Base-by-base conservation (phyloP, 2,888 invertebrate genomes). In the Eupithecia subumbrata region DNA sequence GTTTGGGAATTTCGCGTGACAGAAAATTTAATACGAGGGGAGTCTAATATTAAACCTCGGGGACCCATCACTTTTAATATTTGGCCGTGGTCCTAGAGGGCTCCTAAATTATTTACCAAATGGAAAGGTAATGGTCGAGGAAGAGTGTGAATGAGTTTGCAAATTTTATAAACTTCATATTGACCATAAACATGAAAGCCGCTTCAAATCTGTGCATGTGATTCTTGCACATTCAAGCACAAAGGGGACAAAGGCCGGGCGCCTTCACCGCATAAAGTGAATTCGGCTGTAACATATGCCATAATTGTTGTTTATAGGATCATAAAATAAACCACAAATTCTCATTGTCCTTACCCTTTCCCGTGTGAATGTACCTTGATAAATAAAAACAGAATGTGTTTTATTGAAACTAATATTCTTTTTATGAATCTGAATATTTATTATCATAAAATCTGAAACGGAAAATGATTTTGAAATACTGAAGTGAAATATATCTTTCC, bases 61-160 rank as follows among this genome's bases (percentile, higher is more conserved):
- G 94, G 95, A 95, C 90, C 92, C 94, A 95, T 95, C 94, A 94
- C 93, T 95, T 95, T 95, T 95, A 95, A 95, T 95, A 95, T 94
- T 91, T 94, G 92, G 92, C 91, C 90, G 90, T 84, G 86, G 91
- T 92, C 94, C 94, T 95, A 89, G 91, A 91, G 95, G 94, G 90
- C 91, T 90, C 87, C 92, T 94, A 95, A 94, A 95, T 95, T 95
- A 95, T 95, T 94, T 93, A 93, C 92, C 92, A 93, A 95, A 95
- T 94, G 92, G 93, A 92, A 93, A 95, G 94, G 94, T 94, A 94
- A 95, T 94, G 94, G 94, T 88, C 89, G 90, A 87, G 89, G 91
- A 93, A 90, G 91, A 92, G 93, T 93, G 92, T 88, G 92, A 92
- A 93, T 93, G 91, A 90, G 92, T 92, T 94, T 94, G 94, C 91